These are phyloP conservation scores for Macaria liturata DNA, from an alignment of 2,888 invertebrate species.

Conservation along the genomic window DNA sequence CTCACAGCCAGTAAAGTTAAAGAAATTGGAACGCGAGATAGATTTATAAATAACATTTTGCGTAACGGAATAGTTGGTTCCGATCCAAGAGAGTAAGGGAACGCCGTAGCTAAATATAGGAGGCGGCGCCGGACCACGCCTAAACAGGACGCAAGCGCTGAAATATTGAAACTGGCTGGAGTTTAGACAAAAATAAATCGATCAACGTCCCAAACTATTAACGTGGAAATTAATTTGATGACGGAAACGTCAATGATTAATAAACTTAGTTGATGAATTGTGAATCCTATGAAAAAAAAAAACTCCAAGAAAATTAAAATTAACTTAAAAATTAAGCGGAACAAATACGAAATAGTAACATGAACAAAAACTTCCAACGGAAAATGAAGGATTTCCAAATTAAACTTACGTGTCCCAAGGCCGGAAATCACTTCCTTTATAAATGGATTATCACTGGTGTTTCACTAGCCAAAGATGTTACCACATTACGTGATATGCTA, in stretches of 20 bases:
- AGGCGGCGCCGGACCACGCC: slow-evolving; percentile 52
- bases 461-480: no score
- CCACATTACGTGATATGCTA: no score
- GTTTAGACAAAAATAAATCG: slow-evolving; percentile 31
- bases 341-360: no score
- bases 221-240: not conserved
- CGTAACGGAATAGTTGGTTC: slow-evolving; percentile 52
- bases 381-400: no score
- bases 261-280: not conserved
- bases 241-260: not conserved
- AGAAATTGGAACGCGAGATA: slow-evolving; percentile 45
- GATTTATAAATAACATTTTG: slow-evolving; percentile 59
- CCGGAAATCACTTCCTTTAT: no score
- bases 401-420: no score
- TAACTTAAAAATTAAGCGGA: no score
- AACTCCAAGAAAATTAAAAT: no score
- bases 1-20: slow-evolving; percentile 29
- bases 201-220: not conserved
- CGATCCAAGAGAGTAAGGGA: slow-evolving; percentile 43
- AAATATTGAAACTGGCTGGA: slow-evolving; percentile 41
- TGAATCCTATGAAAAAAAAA: no score
- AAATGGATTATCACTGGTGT: no score
- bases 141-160: slow-evolving; percentile 50
- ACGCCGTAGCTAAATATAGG: slow-evolving; percentile 63
- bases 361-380: no score